A percentile compares a stretch with the other conserved stretches of the same genome.
phyloP scores from a whole-genome alignment of 2,888 invertebrate species.

The Lasiommata megera region DNA sequence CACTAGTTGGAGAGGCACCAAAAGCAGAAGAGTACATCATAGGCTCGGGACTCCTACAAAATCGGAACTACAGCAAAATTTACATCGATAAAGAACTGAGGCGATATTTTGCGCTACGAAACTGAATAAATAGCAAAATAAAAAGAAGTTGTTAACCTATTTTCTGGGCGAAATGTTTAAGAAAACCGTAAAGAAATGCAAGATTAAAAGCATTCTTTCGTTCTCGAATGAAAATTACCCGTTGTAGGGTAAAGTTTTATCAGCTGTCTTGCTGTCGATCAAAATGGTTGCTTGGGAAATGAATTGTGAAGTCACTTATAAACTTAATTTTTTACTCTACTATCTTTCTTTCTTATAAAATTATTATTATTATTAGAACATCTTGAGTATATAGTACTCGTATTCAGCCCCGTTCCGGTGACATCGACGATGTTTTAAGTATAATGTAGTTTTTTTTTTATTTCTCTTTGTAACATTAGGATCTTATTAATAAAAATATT shows the following conservation, averaged over 20 bases:
- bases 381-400: too few relatives aligned
- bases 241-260: slow-evolving; percentile 5
- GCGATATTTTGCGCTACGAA: background rate
- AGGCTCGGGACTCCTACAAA: background rate
- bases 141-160: slow-evolving; percentile 23
- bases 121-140: slow-evolving; percentile 11
- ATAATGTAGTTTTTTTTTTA: too few relatives aligned
- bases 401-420: too few relatives aligned
- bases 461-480: too few relatives aligned
- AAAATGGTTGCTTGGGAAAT: background rate
- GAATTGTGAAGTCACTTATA: too few relatives aligned
- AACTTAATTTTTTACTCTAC: too few relatives aligned
- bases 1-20: too few relatives aligned
- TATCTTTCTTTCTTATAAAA: too few relatives aligned
- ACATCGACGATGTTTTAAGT: too few relatives aligned
- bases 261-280: background rate
- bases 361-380: too few relatives aligned
- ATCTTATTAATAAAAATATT: too few relatives aligned
- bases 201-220: slow-evolving; percentile 17
- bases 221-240: slow-evolving; percentile 12
- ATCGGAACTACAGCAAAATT: background rate
- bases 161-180: slow-evolving; percentile 12
- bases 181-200: slow-evolving; percentile 13
- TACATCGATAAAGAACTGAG: slow-evolving; percentile 4
- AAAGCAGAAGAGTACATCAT: too few relatives aligned